Evolutionary conservation across 2,797 vertebrate species (phyloP).

Genomic region (Dromococcyx pavoninus): DNA sequence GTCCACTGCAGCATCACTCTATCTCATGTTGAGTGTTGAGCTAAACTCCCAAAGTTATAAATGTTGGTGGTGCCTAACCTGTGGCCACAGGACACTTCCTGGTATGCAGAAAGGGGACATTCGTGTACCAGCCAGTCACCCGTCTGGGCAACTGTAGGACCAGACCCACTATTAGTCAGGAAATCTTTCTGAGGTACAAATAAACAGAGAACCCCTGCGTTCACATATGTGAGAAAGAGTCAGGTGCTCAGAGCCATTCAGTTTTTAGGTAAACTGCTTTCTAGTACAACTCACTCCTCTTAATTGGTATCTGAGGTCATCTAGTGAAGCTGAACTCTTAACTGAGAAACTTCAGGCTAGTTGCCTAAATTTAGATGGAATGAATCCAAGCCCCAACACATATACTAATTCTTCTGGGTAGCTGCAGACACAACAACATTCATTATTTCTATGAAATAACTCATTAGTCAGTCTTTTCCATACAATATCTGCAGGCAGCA

Average conservation of each 20-base stretch:
- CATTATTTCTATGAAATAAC: slow-evolving; percentile 5
- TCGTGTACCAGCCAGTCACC: not conserved
- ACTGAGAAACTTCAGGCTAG: not conserved
- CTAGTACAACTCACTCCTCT: not conserved
- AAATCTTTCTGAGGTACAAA: not conserved
- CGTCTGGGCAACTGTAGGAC: not conserved
- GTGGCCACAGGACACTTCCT: not conserved
- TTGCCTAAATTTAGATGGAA: not conserved
- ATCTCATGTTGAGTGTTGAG: not conserved
- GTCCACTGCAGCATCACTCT: not conserved
- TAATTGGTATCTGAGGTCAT: not conserved
- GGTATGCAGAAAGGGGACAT: not conserved
- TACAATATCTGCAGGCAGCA: not conserved
- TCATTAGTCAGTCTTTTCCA: not conserved
- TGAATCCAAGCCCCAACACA: not conserved
- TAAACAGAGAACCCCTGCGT: fast-evolving
- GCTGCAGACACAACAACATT: slow-evolving; percentile 6
- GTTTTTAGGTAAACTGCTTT: not conserved
- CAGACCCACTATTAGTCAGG: not conserved
- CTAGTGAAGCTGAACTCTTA: not conserved
- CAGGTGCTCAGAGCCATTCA: not conserved
- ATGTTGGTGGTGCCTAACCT: not conserved
- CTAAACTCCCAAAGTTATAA: not conserved
- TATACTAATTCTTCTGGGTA: not conserved
- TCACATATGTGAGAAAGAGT: not conserved